These are phyloP conservation scores for Aquatica leii DNA, from an alignment of 2,888 invertebrate species.

Conservation along the genomic window DNA sequence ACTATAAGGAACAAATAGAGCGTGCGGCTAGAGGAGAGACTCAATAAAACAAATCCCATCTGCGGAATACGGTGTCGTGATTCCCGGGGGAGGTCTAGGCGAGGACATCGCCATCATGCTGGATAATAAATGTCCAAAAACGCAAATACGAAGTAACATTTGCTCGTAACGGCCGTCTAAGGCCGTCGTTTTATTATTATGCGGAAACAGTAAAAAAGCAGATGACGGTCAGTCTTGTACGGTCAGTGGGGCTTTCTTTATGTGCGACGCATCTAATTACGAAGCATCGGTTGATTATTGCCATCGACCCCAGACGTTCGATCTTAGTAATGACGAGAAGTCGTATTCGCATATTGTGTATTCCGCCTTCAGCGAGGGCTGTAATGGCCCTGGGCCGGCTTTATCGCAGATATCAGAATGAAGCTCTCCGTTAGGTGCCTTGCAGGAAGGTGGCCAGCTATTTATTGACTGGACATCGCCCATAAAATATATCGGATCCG, in stretches of 20 bases:
- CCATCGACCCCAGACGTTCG: conserved; percentile 47
- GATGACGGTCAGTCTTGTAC: conserved; percentile 61
- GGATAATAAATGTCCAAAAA: conserved; percentile 61
- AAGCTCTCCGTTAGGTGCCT: conserved; percentile 43
- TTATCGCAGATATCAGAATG: conserved; percentile 49
- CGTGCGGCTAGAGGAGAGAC: conserved; percentile 51
- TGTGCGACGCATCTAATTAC: conserved; percentile 61
- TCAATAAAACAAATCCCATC: conserved; percentile 62
- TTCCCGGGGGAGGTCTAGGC: conserved; percentile 43
- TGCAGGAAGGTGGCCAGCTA: conserved; percentile 56
- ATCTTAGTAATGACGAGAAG: conserved; percentile 36
- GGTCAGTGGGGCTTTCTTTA: conserved; percentile 55
- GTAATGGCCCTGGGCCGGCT: conserved; percentile 49
- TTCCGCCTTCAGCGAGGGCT: conserved; percentile 56
- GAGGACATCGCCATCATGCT: conserved; percentile 54
- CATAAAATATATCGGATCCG: conserved; percentile 62
- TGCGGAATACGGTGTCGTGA: conserved; percentile 44
- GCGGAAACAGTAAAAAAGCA: conserved; percentile 70
- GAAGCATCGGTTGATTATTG: conserved; percentile 54
- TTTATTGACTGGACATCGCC: conserved; percentile 63
- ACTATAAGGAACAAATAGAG: conserved; percentile 61
- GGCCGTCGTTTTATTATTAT: conserved; percentile 70
- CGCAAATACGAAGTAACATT: conserved; percentile 62
- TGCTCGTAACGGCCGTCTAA: conserved; percentile 60
- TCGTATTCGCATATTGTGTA: conserved; percentile 55